These are phyloP conservation scores for Pocillopora meandrina DNA, from an alignment of 92 coral and sea anemone genomes.

Conservation along the genomic window DNA sequence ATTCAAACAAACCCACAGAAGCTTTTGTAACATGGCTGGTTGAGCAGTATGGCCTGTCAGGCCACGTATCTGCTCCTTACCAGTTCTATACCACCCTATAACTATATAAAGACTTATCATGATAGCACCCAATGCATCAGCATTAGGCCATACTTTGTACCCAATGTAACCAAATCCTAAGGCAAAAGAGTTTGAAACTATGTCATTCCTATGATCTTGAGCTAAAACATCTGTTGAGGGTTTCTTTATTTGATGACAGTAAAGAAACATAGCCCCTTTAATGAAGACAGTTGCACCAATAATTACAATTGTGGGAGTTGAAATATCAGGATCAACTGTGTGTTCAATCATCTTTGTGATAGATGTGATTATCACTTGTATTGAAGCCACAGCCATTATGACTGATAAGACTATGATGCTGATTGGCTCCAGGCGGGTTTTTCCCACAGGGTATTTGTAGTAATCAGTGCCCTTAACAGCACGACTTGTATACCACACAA, in stretches of 20 bases:
- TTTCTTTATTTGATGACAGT: slow-evolving; percentile 61
- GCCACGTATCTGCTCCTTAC: slow-evolving; percentile 78
- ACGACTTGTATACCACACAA: slow-evolving; percentile 86
- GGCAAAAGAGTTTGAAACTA: slow-evolving; percentile 86
- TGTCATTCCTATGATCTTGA: slow-evolving; percentile 97
- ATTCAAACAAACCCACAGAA: slow-evolving; percentile 80
- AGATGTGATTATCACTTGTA: slow-evolving; percentile 87
- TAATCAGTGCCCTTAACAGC: slow-evolving; percentile 86
- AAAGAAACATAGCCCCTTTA: slow-evolving; percentile 72
- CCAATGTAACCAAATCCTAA: slow-evolving; percentile 92
- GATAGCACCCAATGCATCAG: slow-evolving; percentile 94
- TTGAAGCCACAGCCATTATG: slow-evolving; percentile 93
- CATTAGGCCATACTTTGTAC: slow-evolving; percentile 83
- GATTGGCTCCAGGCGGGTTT: slow-evolving; percentile 88
- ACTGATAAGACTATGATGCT: slow-evolving; percentile 89
- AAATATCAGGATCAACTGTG: slow-evolving; percentile 73
- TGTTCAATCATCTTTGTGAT: slow-evolving; percentile 60
- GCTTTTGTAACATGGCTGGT: slow-evolving; percentile 80
- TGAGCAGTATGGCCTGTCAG: slow-evolving; percentile 87
- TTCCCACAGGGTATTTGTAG: slow-evolving; percentile 93
- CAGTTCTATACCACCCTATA: slow-evolving; percentile 87
- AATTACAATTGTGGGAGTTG: slow-evolving; percentile 73
- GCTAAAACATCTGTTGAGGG: slow-evolving; percentile 77
- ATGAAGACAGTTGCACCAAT: slow-evolving; percentile 66
- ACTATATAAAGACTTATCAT: slow-evolving; percentile 89